Evolutionary conservation across 2,888 invertebrate genomes (phyloP).

Genomic region (Teinopalpus imperialis): DNA sequence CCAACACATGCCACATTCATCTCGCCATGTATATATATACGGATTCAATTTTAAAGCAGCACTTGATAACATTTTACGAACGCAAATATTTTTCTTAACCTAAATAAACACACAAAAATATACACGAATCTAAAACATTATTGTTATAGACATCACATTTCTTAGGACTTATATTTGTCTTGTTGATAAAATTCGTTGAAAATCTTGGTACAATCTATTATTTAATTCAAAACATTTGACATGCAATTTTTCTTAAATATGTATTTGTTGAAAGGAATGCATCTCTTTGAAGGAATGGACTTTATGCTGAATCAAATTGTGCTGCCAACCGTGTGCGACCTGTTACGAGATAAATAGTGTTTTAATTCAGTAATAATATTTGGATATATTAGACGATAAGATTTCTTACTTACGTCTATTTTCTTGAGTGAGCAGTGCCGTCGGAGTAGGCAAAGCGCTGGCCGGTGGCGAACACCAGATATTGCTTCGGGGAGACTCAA

Average conservation of each 20-base stretch:
- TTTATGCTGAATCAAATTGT: conserved; percentile 66
- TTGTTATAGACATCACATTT: conserved; percentile 80
- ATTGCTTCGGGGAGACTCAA: conserved; percentile 67
- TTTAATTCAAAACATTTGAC: conserved; percentile 47
- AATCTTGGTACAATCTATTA: conserved; percentile 57
- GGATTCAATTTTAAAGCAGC: conserved; percentile 32
- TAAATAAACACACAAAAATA: conserved; percentile 80
- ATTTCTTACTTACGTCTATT: conserved; percentile 58
- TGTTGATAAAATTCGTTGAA: conserved; percentile 75
- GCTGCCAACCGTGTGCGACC: conserved; percentile 75
- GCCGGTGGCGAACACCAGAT: conserved; percentile 76
- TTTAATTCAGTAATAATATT: not conserved
- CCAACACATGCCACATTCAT: conserved; percentile 13
- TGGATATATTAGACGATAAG: not conserved
- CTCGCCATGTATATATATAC: conserved; percentile 2
- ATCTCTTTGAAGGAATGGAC: conserved; percentile 48
- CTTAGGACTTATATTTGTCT: conserved; percentile 71
- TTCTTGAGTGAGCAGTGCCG: conserved; percentile 61
- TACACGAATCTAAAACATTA: conserved; percentile 75
- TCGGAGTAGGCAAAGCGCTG: conserved; percentile 67
- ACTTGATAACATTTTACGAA: conserved; percentile 73
- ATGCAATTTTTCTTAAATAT: conserved; percentile 42
- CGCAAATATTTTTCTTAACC: conserved; percentile 61
- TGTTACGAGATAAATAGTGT: conserved; percentile 35
- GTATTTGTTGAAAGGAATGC: conserved; percentile 58